phyloP scores from a whole-genome alignment of 2,113 vertebrate species.

The Muntiacus reevesi region DNA sequence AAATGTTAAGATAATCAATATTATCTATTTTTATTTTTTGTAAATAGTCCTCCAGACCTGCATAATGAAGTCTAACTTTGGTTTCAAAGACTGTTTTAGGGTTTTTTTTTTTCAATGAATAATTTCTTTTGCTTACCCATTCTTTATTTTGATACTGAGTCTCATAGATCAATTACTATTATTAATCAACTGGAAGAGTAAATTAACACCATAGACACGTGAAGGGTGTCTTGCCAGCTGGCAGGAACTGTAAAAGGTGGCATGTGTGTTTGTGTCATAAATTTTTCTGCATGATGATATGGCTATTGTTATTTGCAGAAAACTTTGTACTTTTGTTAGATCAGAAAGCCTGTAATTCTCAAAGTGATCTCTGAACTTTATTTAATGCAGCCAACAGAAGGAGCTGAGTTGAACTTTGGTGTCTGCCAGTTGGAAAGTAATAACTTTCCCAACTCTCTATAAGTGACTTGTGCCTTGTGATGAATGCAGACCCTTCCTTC shows the following conservation, averaged over 20 bases:
- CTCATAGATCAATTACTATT: constrained; percentile 66
- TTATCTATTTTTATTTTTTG: neutral
- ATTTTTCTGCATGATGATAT: constrained; percentile 54
- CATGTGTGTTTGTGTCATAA: constrained; percentile 27
- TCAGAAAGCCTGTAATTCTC: constrained; percentile 77
- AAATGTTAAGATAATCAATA: constrained; percentile 37
- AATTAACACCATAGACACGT: constrained; percentile 30
- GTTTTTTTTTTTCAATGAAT: neutral
- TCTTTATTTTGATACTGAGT: constrained; percentile 61
- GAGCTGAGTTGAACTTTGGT: constrained; percentile 82
- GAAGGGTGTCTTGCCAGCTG: neutral
- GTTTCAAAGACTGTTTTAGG: constrained; percentile 21
- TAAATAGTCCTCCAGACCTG: neutral
- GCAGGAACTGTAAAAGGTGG: neutral
- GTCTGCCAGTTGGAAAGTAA: constrained; percentile 82
- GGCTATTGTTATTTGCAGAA: constrained; percentile 69
- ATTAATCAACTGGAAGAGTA: constrained; percentile 46
- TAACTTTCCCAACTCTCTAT: constrained; percentile 79
- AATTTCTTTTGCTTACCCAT: constrained; percentile 27
- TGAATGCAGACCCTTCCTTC: constrained; percentile 81
- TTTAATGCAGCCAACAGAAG: constrained; percentile 80
- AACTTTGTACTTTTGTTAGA: constrained; percentile 74
- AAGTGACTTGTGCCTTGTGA: constrained; percentile 77
- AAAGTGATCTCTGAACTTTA: constrained; percentile 80
- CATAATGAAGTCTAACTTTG: constrained; percentile 46